Percentiles rank a stretch among this genome's conserved stretches.
Conservation (phyloP, 2,888 invertebrate genomes). For the Chloroclystis v-ata region DNA sequence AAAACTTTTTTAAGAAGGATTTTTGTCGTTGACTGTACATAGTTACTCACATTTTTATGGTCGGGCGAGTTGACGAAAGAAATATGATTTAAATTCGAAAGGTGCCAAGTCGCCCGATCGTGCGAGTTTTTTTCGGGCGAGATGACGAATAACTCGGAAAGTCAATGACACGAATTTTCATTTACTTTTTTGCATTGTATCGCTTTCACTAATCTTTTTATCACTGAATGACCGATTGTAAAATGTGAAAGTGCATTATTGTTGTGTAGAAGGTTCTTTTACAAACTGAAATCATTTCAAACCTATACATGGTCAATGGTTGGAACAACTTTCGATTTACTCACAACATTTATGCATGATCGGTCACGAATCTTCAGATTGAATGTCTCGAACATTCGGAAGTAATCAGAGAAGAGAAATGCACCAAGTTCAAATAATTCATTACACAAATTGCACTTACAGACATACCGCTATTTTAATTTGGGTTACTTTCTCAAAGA, state of each 20-base stretch:
- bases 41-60: no score
- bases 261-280: slow-evolving; percentile 44
- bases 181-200: slow-evolving; percentile 71
- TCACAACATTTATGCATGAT: slow-evolving; percentile 42
- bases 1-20: no score
- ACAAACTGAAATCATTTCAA: slow-evolving; percentile 43
- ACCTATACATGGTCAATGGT: slow-evolving; percentile 52
- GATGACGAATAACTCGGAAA: no score
- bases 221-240: slow-evolving; percentile 65
- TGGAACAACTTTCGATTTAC: slow-evolving; percentile 48
- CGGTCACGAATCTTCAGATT: slow-evolving; percentile 44
- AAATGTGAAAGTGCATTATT: slow-evolving; percentile 71
- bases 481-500: slow-evolving; percentile 50
- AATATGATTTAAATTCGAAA: no score
- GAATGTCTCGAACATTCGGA: slow-evolving; percentile 33
- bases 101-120: no score
- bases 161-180: slow-evolving; percentile 74
- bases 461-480: slow-evolving; percentile 48
- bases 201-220: slow-evolving; percentile 74
- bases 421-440: slow-evolving; percentile 36
- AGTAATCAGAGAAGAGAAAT: slow-evolving; percentile 45
- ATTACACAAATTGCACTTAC: slow-evolving; percentile 44
- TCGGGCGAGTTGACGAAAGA: no score
- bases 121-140: no score
- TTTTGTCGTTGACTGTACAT: no score